Conservation (phyloP, 2,797 vertebrate species). For the Melanotaenia parkinsoni region DNA sequence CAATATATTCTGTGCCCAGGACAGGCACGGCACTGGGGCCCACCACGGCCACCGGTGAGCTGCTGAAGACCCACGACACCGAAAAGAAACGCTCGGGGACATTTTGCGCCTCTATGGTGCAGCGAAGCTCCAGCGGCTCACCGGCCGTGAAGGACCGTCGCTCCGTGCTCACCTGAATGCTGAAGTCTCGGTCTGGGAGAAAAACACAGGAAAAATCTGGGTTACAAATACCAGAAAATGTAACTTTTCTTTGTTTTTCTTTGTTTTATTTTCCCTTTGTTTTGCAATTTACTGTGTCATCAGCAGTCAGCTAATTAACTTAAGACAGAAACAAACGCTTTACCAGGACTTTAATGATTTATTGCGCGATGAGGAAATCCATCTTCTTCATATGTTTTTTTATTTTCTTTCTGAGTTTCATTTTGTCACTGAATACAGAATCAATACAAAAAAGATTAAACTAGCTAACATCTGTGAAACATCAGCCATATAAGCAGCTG, state of each 20-base stretch:
- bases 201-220: constrained; percentile 12
- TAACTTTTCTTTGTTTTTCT: too few species aligned
- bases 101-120: constrained; percentile 95
- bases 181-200: constrained; percentile 92
- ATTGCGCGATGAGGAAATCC: too few species aligned
- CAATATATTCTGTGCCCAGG: constrained; percentile 90
- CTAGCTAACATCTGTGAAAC: not conserved
- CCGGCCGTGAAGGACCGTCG: constrained; percentile 92
- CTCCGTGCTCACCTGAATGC: constrained; percentile 93
- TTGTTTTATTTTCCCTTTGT: not conserved
- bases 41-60: constrained; percentile 94
- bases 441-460: not conserved
- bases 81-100: constrained; percentile 94
- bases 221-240: constrained; percentile 4
- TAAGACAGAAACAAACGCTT: not conserved
- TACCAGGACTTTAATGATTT: not conserved
- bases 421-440: not conserved
- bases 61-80: constrained; percentile 99
- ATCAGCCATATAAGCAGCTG: not conserved
- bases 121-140: constrained; percentile 93
- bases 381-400: too few species aligned
- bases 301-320: not conserved
- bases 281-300: not conserved
- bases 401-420: not conserved
- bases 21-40: constrained; percentile 92